Evolutionary conservation across 2,113 vertebrate species (phyloP), one percentile per base, ranked within the genome.

Genomic region (Hiodon alosoides): DNA sequence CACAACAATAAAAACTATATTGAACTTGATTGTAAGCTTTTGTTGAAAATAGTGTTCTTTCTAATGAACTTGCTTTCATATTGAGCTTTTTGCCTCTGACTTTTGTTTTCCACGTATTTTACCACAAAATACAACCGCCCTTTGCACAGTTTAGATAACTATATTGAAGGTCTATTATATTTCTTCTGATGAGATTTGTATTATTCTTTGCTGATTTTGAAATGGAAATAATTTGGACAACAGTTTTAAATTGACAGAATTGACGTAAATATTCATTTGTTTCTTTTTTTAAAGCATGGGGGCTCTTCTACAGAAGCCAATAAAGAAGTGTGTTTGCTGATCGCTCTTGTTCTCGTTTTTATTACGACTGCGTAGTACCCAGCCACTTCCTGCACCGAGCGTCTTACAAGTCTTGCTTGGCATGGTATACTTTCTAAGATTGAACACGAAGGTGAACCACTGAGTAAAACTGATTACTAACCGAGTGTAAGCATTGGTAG

Each of bases 1-100:
- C 58, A 11, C 14, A 31, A 31, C 31, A 59, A 13, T 62, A 16
- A 13, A 67, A 67, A 13, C 7, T 59, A 59, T 73, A 57, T 48
- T 57, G 55, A 67, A 47, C 50, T 46, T 57, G 53, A 75, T 75
- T 75, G 53, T 75, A 75, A 75, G 11, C 73, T 75, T 75, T 67
- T 54, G 52, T 47, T 47, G 62, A 74, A 75, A 67, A 46, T 67
- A 57, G 52, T 67, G 50, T 58, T 67, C 9, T 31, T 57, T 55
- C 53, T 57, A 13, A 54, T 73, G 48, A 46, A 46, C 48, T 73
- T 74, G 52, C 69, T 70, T 16, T 66, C 53, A 65, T 73, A 16
- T 73, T 74, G 31, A 57, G 6, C 47, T 50, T 72, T 66, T 74
- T 67, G 17, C 47, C 9, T 8, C 53, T 5, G 14, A 55, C 68